Conservation (phyloP, 2,888 invertebrate species). For the Lagria hirta region DNA sequence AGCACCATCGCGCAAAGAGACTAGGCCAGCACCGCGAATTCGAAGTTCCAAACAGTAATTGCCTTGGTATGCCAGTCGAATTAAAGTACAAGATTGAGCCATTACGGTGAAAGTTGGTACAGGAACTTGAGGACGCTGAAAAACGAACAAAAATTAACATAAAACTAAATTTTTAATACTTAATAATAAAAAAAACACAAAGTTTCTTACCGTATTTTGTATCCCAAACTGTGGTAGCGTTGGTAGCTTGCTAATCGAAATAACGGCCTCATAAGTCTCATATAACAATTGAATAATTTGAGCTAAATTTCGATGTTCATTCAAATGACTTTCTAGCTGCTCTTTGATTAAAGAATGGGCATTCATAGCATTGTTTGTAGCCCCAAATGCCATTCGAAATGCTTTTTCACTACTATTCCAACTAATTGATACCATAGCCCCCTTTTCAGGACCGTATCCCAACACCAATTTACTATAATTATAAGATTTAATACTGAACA, state of each 20-base stretch:
- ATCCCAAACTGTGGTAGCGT: conserved; percentile 86
- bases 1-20: conserved; percentile 90
- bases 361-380: conserved; percentile 78
- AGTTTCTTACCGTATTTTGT: conserved; percentile 63
- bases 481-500: conserved; percentile 85
- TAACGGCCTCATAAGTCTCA: conserved; percentile 87
- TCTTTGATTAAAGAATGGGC: conserved; percentile 88
- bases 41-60: conserved; percentile 90
- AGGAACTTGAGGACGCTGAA: conserved; percentile 73
- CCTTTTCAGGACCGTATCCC: conserved; percentile 84
- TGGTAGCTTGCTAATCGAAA: conserved; percentile 86
- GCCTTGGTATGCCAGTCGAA: conserved; percentile 86
- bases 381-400: conserved; percentile 77
- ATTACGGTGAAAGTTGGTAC: conserved; percentile 83
- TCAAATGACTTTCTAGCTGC: conserved; percentile 86
- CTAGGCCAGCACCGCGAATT: conserved; percentile 79
- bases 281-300: conserved; percentile 83
- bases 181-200: too few relatives aligned
- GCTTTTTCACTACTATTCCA: conserved; percentile 75
- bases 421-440: conserved; percentile 79
- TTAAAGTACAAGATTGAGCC: conserved; percentile 78
- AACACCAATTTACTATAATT: conserved; percentile 89
- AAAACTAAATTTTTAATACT: too few relatives aligned
- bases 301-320: conserved; percentile 71
- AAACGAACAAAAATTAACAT: conserved; percentile 21